Base-by-base conservation (phyloP, 1,140 invertebrate species). In the Pseudomyrmex pallidus region DNA sequence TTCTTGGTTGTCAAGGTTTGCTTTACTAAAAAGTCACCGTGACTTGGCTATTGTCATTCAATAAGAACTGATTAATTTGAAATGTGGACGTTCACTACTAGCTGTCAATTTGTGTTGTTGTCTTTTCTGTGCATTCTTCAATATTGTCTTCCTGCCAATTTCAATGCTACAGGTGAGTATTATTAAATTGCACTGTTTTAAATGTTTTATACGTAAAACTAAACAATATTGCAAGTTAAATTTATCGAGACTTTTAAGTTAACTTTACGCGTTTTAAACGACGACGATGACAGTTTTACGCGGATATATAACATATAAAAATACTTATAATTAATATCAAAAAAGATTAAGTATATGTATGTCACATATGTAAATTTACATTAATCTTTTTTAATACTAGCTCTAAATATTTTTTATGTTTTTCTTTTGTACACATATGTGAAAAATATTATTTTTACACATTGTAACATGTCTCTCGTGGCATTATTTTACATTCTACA, bases 151-250 rank as follows among this genome's bases (percentile, higher is more conserved):
- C 52, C 68, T 13, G 0, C 35, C 10, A 44, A 74, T 17, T 22
- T 8, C 1, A 9, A n/a, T 2, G 4, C 2, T 22, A 50, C 46
- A 8, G 10, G 87, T 86, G 20, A 84, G 84, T 15, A 35, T 80
- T 70, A 25, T 56, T 46, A 66, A 0, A 9, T 20, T 64, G 15
- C 35, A 9, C 35, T 13, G 17, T 20, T 17, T 12, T 2, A 61
- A 22, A 61, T 12, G 2, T 12, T 52, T 2, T 52, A 50, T 50
- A 52, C 13, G 12, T 52, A 52, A 12, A 52, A 12, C 5, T 35
- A 35, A 35, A 35, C 5, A 35, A 35, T 35, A 7, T 35, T 35
- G 35, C 5, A 35, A 35, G 0, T 35, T 0, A 35, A 35, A 35
- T 35, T 35, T 35, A 35, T 35, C 5, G 7, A 35, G 0, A 35